Base-by-base conservation (phyloP, 2,797 vertebrate species). In the Australoheros facetus region DNA sequence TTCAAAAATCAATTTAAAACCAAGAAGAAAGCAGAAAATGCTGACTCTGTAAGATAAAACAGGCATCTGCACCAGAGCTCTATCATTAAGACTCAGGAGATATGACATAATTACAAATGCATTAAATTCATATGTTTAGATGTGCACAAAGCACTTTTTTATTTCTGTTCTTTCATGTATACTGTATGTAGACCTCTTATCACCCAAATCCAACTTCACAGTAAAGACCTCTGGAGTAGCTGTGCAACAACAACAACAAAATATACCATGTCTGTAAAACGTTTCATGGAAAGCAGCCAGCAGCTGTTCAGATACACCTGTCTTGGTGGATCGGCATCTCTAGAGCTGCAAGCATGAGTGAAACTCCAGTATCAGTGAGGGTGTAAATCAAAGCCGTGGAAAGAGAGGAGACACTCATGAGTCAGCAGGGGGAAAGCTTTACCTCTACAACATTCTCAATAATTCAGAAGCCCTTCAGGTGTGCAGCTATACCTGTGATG, bases 401-500 rank as follows among this genome's bases (percentile, higher is more conserved):
- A 42, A 39, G 26, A 8, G 14, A 32, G 53, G 32, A 23, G 51
- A 72, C 57, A 34, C 23, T 42, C 6, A 1, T 6, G 45, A n/a
- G 26, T 13, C 60, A 1, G 7, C 73, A 0, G 54, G 21, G 51
- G 66, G 39, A 34, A 0, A 64, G 45, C 21, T 64, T 72, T 17
- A 57, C 39, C 66, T 7, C n/a, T 54, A 21, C 9, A 2, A n/a
- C 26, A 21, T 75, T 53, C 59, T 66, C 34, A 72, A 37, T 48
- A 0, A 79, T 54, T 79, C 53, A 75, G 12, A 57, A 16, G 3
- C 19, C 62, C 66, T 53, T 78, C 66, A 73, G 73, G 73, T 69
- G 4, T 16, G 5, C 54, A 59, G 42, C 73, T 21, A n/a, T 0
- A 17, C 19, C 45, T 12, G 51, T 13, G 14, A 23, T 1, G 13